These are phyloP conservation scores for Bembecia ichneumoniformis DNA, from an alignment of 2,888 invertebrate genomes.

Conservation along the genomic window DNA sequence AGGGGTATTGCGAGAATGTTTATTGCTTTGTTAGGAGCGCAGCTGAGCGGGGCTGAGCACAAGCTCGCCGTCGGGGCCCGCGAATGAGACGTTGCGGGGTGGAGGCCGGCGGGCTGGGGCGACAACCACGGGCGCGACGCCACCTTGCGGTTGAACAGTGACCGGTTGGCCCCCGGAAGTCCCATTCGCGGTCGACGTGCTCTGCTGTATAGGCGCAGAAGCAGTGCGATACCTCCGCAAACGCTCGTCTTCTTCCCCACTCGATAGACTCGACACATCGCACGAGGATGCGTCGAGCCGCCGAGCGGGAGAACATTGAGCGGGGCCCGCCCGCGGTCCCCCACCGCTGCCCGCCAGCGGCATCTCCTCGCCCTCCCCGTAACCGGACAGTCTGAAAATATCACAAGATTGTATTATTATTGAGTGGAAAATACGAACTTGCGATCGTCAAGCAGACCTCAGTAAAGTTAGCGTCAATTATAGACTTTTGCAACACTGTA, in stretches of 20 bases:
- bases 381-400: constrained; percentile 55
- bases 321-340: constrained; percentile 47
- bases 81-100: constrained; percentile 65
- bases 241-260: constrained; percentile 67
- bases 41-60: constrained; percentile 77
- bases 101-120: constrained; percentile 36
- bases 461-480: no score
- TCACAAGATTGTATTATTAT: not conserved
- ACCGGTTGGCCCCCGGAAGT: not conserved
- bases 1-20: constrained; percentile 36
- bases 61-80: constrained; percentile 71
- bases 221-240: constrained; percentile 61
- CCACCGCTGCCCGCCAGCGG: constrained; percentile 43
- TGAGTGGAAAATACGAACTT: not conserved
- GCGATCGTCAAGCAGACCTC: no score
- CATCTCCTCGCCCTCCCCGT: constrained; percentile 62
- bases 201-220: constrained; percentile 5
- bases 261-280: constrained; percentile 64
- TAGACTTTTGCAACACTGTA: no score
- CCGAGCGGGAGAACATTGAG: constrained; percentile 62
- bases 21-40: constrained; percentile 69
- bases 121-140: constrained; percentile 1
- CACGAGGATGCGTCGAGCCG: constrained; percentile 64
- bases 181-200: not conserved
- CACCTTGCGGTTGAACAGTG: not conserved